Base-by-base conservation (phyloP, 2,113 vertebrate species). In the Antigone vipio region DNA sequence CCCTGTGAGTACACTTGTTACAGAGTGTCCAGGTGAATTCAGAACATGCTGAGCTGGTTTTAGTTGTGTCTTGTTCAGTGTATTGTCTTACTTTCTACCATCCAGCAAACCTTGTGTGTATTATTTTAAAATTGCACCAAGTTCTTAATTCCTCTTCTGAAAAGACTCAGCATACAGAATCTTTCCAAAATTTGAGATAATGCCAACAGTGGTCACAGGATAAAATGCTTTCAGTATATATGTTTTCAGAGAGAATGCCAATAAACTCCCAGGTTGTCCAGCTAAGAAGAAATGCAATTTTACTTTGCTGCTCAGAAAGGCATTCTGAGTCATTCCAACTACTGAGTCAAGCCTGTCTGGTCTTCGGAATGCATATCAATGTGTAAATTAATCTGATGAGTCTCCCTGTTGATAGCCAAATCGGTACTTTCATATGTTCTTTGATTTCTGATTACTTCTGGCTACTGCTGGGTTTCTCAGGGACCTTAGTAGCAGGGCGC, bases 281-380 rank as follows among this genome's bases (percentile, higher is more conserved):
- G 45, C 49, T 79, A 52, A 92, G 32, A 93, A 45, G 62, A 93
- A 92, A 58, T 58, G 8, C 40, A 42, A 56, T 88, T 96, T 92
- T 66, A n/a, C 30, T 88, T 82, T 52, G 40, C 49, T 82, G 23
- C 58, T 83, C 30, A 76, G 69, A 67, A 84, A 42, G 18, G 64
- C 49, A 14, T 83, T 93, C 53, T 93, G 92, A 95, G 72, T 95
- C 83, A 94, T 92, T 90, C 22, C 32, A 77, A 1, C 55, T 83
- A 53, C 79, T 92, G 75, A 97, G 75, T 94, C 85, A 96, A 83
- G 62, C 40, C 50, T 85, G 58, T 64, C 82, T 95, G 62, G 78
- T 60, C 67, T 90, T 90, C 45, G 73, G 16, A 88, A 88, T 88
- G 64, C 0, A 0, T 68, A 75, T 82, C 44, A 79, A 88, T 15